Conservation (phyloP, 1,140 invertebrate species). For the Drosophila sucinea region DNA sequence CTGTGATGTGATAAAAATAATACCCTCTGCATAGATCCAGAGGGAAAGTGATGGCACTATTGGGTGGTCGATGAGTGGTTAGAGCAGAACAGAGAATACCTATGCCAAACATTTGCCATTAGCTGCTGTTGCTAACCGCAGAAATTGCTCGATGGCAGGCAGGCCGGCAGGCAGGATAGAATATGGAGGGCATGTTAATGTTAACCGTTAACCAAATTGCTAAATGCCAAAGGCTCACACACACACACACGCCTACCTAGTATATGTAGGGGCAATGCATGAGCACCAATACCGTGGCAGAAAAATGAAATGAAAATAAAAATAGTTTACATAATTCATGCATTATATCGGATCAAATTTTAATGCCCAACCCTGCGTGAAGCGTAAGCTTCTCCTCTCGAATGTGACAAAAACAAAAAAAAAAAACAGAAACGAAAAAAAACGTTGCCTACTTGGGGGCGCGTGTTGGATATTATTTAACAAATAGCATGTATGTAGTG, state of each 20-base stretch:
- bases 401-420: background rate
- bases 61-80: constrained; percentile 1
- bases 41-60: constrained; percentile 41
- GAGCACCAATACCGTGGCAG: constrained; percentile 61
- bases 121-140: constrained; percentile 71
- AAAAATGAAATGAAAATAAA: constrained; percentile 72
- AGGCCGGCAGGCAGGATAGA: constrained; percentile 49
- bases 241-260: constrained; percentile 16
- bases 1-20: constrained; percentile 55
- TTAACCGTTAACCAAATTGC: constrained; percentile 78
- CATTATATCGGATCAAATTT: constrained; percentile 80
- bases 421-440: constrained; percentile 24
- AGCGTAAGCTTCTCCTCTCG: constrained; percentile 12
- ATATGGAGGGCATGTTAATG: constrained; percentile 49
- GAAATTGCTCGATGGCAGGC: constrained; percentile 47
- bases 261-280: constrained; percentile 39
- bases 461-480: constrained; percentile 73
- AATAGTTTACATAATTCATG: constrained; percentile 81
- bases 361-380: constrained; percentile 49
- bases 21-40: constrained; percentile 22
- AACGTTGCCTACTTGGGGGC: constrained; percentile 72
- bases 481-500: constrained; percentile 65
- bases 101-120: constrained; percentile 8
- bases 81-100: constrained; percentile 25
- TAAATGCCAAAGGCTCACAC: constrained; percentile 65